Evolutionary conservation across 2,113 vertebrate species (phyloP), one percentile per base, ranked within the genome.

Genomic region (Globicephala melas): DNA sequence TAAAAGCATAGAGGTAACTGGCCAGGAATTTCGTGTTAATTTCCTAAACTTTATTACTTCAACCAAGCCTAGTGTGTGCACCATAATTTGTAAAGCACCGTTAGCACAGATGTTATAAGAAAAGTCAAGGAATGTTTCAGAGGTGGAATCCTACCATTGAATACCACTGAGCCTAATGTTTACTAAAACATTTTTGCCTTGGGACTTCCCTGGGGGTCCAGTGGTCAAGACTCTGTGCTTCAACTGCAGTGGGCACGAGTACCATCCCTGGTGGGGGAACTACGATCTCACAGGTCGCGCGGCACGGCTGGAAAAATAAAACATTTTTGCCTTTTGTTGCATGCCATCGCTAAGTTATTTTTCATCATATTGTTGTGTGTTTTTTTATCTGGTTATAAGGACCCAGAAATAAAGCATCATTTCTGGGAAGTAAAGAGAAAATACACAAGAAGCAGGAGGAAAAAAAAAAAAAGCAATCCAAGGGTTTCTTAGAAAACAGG

Each of bases 381-480:
- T 53, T 67, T 63, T 63, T 83, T 17, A 65, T 80, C 95, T 88
- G 58, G 55, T 58, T 83, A 41, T 88, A 91, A 97, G 65, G 28
- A 58, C 36, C 21, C 67, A 92, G 12, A 12, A 3, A 77, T 26
- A 0, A 95, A 86, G 47, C 6, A 71, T 10, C 8, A 73, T 55
- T 94, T 91, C 89, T 63, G 33, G n/a, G 50, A 89, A 55, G 21
- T 89, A 5, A 81, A 77, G 62, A 83, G 70, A 94, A 88, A 94
- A 89, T 71, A 71, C 36, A 65, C 53, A 65, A 47, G 36, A 65
- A 60, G 50, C 8, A 62, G 20, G 6, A 55, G 18, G 2, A 23
- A 70, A 41, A 77, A 47, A 47, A 71, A 47, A 47, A 47, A 65
- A 0, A 79, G 26, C 33, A 77, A 79, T 58, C 71, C 53, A 6